phyloP scores from a whole-genome alignment of 2,888 invertebrate genomes.

The Ctenicera cuprea region DNA sequence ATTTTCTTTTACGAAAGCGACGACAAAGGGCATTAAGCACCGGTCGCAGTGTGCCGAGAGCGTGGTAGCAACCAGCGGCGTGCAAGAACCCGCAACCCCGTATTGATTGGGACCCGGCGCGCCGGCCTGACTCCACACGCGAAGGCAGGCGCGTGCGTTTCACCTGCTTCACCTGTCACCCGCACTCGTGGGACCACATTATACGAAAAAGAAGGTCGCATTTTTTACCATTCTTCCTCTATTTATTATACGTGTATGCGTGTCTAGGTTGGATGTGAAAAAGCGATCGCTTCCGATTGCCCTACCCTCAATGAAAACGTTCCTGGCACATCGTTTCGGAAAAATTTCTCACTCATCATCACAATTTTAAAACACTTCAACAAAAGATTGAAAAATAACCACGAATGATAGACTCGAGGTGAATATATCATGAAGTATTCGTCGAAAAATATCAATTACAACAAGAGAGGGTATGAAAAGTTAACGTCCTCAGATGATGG shows the following conservation, averaged over 20 bases:
- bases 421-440: not conserved
- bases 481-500: conserved; percentile 23
- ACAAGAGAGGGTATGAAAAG: conserved; percentile 7
- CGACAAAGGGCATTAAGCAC: conserved; percentile 40
- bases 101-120: conserved; percentile 65
- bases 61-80: conserved; percentile 70
- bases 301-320: conserved; percentile 4
- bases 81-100: conserved; percentile 72
- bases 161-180: conserved; percentile 72
- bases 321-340: conserved; percentile 7
- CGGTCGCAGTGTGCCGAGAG: conserved; percentile 51
- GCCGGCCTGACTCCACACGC: conserved; percentile 72
- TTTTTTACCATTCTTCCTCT: conserved; percentile 38
- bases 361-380: not conserved
- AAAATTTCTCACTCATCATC: not conserved
- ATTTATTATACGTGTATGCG: conserved; percentile 38
- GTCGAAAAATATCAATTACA: not conserved
- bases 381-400: not conserved
- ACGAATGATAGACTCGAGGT: not conserved
- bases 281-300: conserved; percentile 1
- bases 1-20: conserved; percentile 19
- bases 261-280: conserved; percentile 12
- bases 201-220: conserved; percentile 54
- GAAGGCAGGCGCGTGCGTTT: conserved; percentile 73
- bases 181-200: conserved; percentile 61